Evolutionary conservation across 1,140 invertebrate genomes (phyloP).

Genomic region (Nasonia longicornis): DNA sequence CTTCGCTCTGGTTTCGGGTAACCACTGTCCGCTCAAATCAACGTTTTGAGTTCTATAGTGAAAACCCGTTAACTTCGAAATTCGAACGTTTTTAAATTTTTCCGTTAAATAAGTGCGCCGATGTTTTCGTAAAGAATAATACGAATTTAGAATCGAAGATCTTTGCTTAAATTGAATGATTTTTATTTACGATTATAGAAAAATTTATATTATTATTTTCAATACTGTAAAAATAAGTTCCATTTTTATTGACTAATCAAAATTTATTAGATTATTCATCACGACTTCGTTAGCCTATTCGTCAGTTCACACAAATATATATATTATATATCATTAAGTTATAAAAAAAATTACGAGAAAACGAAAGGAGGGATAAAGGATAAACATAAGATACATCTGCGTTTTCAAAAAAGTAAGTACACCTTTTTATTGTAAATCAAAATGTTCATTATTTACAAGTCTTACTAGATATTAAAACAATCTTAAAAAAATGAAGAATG

Average conservation of each 20-base stretch:
- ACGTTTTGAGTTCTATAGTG: background rate
- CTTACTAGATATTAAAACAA: slow-evolving; percentile 38
- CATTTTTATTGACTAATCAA: background rate
- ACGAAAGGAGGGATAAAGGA: slow-evolving; percentile 11
- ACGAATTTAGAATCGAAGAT: slow-evolving; percentile 6
- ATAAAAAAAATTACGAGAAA: background rate
- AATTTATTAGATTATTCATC: background rate
- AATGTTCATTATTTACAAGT: slow-evolving; percentile 42
- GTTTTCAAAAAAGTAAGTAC: slow-evolving; percentile 37
- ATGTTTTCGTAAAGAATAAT: too few relatives aligned
- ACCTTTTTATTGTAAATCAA: slow-evolving; percentile 41
- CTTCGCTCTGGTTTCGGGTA: too few relatives aligned
- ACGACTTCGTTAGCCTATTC: too few relatives aligned
- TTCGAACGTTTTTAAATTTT: slow-evolving; percentile 23
- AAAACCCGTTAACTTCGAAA: background rate
- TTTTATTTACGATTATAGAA: background rate
- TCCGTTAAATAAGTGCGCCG: background rate
- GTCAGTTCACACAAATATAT: too few relatives aligned
- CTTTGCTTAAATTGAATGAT: background rate
- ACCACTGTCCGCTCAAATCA: background rate
- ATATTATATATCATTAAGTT: too few relatives aligned
- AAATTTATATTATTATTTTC: background rate
- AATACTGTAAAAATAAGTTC: background rate
- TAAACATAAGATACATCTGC: slow-evolving; percentile 9
- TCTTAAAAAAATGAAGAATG: slow-evolving; percentile 31